These are phyloP conservation scores for Lepidochitona cinerea DNA, from an alignment of 2,888 invertebrate species.

Conservation along the genomic window DNA sequence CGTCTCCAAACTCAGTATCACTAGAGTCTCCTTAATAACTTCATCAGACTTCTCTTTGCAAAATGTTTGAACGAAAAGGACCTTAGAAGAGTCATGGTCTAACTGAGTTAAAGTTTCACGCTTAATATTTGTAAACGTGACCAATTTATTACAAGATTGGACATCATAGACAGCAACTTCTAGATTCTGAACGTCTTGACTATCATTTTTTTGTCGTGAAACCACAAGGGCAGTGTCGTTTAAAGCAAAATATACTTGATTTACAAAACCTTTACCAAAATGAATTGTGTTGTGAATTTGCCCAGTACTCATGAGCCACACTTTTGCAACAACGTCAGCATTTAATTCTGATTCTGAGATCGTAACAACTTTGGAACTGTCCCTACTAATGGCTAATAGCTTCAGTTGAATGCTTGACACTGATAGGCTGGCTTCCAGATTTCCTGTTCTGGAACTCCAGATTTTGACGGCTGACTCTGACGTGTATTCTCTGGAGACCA, in stretches of 20 bases:
- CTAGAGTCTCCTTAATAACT: conserved; percentile 11
- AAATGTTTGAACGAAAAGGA: neutral
- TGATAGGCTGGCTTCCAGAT: conserved; percentile 24
- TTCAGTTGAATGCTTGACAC: conserved; percentile 38
- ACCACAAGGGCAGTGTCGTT: conserved; percentile 13
- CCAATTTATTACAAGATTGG: neutral
- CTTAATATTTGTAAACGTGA: neutral
- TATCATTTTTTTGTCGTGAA: conserved; percentile 3
- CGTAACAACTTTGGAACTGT: conserved; percentile 19
- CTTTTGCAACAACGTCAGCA: conserved; percentile 12
- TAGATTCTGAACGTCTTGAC: neutral
- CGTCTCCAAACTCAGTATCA: conserved; percentile 30
- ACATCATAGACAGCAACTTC: neutral
- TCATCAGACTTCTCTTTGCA: neutral
- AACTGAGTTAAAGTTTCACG: neutral
- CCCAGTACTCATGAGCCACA: conserved; percentile 12
- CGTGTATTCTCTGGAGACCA: conserved; percentile 38
- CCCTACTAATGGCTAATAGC: conserved; percentile 19
- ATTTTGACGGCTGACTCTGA: conserved; percentile 33
- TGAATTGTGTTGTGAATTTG: conserved; percentile 9
- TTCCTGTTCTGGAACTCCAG: conserved; percentile 36
- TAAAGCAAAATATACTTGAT: neutral
- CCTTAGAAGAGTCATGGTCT: neutral
- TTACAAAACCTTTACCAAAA: conserved; percentile 5
- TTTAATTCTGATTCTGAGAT: conserved; percentile 18